Percentiles rank a stretch among this genome's conserved stretches.
phyloP scores from a whole-genome alignment of 2,797 vertebrate species.

The Pipistrellus kuhlii region DNA sequence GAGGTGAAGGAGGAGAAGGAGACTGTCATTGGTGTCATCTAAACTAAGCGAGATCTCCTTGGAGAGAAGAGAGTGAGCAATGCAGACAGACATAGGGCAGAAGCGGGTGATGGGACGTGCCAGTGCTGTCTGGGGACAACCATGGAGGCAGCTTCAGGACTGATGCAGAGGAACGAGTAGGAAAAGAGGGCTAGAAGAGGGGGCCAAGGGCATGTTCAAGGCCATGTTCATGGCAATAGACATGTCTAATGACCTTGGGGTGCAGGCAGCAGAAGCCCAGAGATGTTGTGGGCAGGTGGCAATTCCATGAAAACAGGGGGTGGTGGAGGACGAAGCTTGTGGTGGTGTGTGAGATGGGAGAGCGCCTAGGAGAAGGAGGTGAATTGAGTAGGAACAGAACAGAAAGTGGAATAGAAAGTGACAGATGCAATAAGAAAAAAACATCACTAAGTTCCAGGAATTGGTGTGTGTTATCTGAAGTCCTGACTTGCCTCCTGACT shows the following conservation, averaged over 20 bases:
- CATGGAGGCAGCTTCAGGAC: neutral
- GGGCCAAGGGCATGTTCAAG: neutral
- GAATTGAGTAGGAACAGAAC: neutral
- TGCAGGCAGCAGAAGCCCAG: neutral
- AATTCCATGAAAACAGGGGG: neutral
- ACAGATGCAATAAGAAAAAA: neutral
- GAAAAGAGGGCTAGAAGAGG: neutral
- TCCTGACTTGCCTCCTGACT: neutral
- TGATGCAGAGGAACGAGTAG: no score
- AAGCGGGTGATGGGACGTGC: neutral
- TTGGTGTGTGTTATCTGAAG: neutral
- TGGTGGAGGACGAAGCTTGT: neutral
- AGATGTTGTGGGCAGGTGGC: rapidly evolving
- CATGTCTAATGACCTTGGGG: neutral
- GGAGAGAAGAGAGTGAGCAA: neutral
- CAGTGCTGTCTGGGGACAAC: neutral
- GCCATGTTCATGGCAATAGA: neutral
- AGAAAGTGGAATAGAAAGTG: constrained; percentile 49
- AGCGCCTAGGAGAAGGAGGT: neutral
- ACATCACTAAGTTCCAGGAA: neutral
- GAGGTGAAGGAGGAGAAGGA: neutral
- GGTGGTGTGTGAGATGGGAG: neutral
- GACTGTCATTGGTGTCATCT: rapidly evolving
- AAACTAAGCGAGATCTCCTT: neutral
- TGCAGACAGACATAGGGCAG: neutral